Evolutionary conservation across 2,797 vertebrate genomes (phyloP).

Genomic region (Rhynchotus rufescens): DNA sequence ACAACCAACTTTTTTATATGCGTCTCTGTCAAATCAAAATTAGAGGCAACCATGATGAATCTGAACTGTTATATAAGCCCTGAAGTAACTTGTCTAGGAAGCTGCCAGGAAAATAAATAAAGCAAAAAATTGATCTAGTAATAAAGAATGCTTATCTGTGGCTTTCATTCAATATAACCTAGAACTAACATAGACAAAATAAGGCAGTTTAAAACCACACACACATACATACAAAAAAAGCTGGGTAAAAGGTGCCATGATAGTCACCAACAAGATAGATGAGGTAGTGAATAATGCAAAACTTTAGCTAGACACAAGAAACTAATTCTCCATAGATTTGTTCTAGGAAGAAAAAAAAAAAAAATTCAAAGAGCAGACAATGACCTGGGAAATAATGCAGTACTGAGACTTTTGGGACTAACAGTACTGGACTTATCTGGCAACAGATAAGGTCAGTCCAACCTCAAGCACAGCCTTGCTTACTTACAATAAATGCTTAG

Average conservation of each 20-base stretch:
- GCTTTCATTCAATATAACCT: not conserved
- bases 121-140: not conserved
- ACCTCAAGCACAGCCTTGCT: not conserved
- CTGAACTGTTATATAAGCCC: not conserved
- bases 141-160: not conserved
- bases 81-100: not conserved
- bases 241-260: not conserved
- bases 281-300: not conserved
- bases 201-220: fast-evolving
- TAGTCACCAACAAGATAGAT: not conserved
- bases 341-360: not conserved
- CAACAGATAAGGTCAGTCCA: not conserved
- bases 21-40: not conserved
- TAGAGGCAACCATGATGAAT: not conserved
- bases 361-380: not conserved
- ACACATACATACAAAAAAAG: not conserved
- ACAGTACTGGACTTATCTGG: not conserved
- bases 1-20: not conserved
- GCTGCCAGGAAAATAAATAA: not conserved
- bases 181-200: not conserved
- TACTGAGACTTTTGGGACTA: not conserved
- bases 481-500: not conserved
- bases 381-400: not conserved
- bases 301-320: not conserved
- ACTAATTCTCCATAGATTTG: not conserved